Percentiles rank a stretch among this genome's conserved stretches.
phyloP scores from a whole-genome alignment of 2,797 vertebrate genomes.

The Ibycter americanus region DNA sequence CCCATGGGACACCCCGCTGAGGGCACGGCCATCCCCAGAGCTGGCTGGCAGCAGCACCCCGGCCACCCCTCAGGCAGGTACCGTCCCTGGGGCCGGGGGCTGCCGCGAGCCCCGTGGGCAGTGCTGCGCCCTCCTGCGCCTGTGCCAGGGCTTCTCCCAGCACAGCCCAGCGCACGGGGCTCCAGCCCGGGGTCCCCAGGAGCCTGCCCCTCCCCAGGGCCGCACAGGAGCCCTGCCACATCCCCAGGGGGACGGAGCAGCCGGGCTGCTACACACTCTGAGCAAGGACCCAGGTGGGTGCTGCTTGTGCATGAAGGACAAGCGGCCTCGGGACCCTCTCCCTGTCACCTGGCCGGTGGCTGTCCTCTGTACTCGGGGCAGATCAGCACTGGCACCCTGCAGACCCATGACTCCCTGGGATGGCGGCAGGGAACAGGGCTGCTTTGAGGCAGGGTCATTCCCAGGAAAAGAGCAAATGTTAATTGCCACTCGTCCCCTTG shows the following conservation, averaged over 20 bases:
- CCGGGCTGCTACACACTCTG: neutral
- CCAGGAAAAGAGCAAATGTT: neutral
- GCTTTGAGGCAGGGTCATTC: neutral
- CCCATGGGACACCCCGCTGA: neutral
- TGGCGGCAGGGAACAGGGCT: neutral
- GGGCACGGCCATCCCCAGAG: fast-evolving
- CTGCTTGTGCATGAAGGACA: too few species aligned
- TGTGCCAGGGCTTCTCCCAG: neutral
- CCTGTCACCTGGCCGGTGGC: neutral
- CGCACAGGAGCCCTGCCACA: neutral
- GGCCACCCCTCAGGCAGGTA: neutral
- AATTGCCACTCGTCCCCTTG: neutral
- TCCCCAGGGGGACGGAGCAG: fast-evolving
- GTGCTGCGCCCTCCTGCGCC: neutral
- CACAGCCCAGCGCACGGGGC: fast-evolving
- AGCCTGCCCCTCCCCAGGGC: neutral
- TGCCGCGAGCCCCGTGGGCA: neutral
- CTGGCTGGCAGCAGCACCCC: neutral
- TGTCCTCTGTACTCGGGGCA: neutral
- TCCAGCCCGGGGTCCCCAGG: neutral
- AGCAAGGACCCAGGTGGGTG: fast-evolving
- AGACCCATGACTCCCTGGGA: neutral
- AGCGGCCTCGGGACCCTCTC: neutral
- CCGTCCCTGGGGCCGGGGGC: neutral
- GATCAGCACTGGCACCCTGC: neutral